Percentiles rank a stretch among this genome's conserved stretches.
These are phyloP conservation scores for Calypte anna DNA, from an alignment of 2,113 vertebrate genomes.

Conservation along the genomic window DNA sequence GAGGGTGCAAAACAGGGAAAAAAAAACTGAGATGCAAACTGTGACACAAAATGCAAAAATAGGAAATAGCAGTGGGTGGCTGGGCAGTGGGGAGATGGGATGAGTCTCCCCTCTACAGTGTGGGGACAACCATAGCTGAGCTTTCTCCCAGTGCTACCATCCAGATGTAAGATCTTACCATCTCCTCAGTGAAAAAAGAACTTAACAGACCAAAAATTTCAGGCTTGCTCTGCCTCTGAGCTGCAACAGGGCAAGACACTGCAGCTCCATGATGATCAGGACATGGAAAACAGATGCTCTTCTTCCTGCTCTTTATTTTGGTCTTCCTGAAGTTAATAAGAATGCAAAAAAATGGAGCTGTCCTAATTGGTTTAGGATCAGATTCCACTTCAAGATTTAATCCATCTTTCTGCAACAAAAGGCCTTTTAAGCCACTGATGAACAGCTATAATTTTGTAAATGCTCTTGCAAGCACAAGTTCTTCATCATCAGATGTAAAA, in stretches of 20 bases:
- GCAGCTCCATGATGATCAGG: fast-evolving
- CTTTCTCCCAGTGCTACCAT: not conserved
- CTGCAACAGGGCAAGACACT: not conserved
- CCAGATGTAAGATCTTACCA: not conserved
- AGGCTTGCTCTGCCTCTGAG: not conserved
- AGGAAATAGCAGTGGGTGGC: fast-evolving
- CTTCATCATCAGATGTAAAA: not conserved
- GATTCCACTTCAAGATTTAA: not conserved
- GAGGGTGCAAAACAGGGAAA: not conserved
- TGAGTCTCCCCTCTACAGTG: not conserved
- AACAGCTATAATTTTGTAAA: not conserved
- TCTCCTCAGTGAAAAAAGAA: not conserved
- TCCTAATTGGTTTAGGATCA: constrained; percentile 47
- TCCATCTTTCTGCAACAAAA: constrained; percentile 25
- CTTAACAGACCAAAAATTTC: not conserved
- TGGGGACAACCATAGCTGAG: not conserved
- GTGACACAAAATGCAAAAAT: not conserved
- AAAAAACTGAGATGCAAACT: not conserved
- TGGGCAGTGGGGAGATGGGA: not conserved
- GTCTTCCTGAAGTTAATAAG: constrained; percentile 29
- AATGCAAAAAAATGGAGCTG: not conserved
- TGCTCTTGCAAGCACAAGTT: not conserved
- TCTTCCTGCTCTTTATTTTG: not conserved
- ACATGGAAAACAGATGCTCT: not conserved
- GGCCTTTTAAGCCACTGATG: not conserved